phyloP scores from a whole-genome alignment of 2,888 invertebrate genomes.

The Cerastoderma edule region DNA sequence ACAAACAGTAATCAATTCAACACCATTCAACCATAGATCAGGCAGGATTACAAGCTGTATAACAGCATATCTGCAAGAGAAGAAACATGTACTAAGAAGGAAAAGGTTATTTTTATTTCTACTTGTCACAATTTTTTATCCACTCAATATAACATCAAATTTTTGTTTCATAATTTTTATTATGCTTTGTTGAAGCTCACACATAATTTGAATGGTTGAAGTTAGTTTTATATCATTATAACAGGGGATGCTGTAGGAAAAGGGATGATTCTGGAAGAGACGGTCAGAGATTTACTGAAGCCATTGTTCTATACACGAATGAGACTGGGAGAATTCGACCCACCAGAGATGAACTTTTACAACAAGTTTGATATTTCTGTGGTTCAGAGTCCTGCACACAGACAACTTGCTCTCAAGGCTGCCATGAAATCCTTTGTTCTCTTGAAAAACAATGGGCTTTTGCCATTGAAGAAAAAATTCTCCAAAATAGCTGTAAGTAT shows the following conservation, averaged over 20 bases:
- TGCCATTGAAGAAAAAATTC: constrained; percentile 45
- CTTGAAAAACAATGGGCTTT: constrained; percentile 69
- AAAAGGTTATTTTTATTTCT: too few species aligned
- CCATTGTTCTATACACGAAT: constrained; percentile 72
- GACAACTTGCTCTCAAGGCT: constrained; percentile 65
- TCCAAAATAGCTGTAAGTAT: constrained; percentile 50
- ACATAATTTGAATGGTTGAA: too few species aligned
- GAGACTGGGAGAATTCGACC: constrained; percentile 73
- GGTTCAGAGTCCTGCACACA: constrained; percentile 60
- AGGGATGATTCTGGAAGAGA: constrained; percentile 34
- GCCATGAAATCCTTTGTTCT: constrained; percentile 74
- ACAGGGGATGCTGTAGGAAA: constrained; percentile 47
- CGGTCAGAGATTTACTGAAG: constrained; percentile 51
- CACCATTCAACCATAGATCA: too few species aligned
- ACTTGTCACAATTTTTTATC: too few species aligned
- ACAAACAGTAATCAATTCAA: too few species aligned
- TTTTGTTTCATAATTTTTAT: too few species aligned
- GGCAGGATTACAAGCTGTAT: too few species aligned
- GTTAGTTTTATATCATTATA: constrained; percentile 6
- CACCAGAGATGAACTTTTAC: constrained; percentile 60
- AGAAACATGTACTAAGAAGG: too few species aligned
- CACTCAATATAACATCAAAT: too few species aligned
- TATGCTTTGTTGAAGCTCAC: too few species aligned
- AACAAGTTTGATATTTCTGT: constrained; percentile 42
- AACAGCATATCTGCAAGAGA: too few species aligned